phyloP scores from a whole-genome alignment of 37 sponge, comb jelly and placozoan genomes.

The Geodia barretti region DNA sequence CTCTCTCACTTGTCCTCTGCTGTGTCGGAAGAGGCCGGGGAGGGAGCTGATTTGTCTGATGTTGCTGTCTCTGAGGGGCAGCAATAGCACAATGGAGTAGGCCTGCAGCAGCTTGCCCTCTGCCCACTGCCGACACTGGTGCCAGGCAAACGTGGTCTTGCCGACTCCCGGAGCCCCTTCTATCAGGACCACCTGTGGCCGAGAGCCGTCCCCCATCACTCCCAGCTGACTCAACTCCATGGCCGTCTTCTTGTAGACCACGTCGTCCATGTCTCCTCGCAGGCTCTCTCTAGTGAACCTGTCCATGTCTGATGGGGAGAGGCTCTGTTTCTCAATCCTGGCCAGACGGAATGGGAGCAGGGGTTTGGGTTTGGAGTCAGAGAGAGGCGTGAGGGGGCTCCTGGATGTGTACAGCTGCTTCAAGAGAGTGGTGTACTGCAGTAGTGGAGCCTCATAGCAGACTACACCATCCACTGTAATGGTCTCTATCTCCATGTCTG shows the following conservation, averaged over 20 bases:
- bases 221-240: conserved; percentile 8
- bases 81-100: conserved; percentile 16
- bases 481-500: neutral
- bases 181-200: neutral
- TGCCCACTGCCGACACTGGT: conserved; percentile 17
- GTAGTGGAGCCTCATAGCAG: neutral
- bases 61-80: conserved; percentile 18
- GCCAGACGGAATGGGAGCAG: neutral
- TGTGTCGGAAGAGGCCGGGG: conserved; percentile 29
- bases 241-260: conserved; percentile 2
- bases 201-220: neutral
- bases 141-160: conserved; percentile 29
- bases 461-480: neutral
- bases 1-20: neutral
- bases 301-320: neutral
- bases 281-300: neutral
- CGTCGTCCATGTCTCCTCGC: conserved; percentile 12
- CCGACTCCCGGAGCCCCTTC: conserved; percentile 37
- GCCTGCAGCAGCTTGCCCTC: conserved; percentile 24
- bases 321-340: conserved; percentile 3
- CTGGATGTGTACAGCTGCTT: neutral
- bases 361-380: neutral
- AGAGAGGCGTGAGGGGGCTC: neutral
- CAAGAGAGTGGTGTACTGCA: neutral
- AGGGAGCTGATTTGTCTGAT: conserved; percentile 9